phyloP scores from a whole-genome alignment of 2,113 vertebrate genomes.

The Eublepharis macularius region DNA sequence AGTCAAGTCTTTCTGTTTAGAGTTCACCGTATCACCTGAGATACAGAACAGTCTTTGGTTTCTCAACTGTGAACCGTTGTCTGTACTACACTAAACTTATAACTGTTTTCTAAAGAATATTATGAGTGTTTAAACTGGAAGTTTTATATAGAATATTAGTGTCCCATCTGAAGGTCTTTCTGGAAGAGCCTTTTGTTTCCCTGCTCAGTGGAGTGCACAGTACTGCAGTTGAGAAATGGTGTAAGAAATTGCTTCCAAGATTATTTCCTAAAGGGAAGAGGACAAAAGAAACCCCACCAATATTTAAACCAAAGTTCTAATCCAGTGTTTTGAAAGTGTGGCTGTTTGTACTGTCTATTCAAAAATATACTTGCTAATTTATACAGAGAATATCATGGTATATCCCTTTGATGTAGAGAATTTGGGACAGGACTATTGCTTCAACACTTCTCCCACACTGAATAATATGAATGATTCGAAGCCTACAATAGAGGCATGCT shows the following conservation, averaged over 20 bases:
- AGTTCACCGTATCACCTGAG: conserved; percentile 46
- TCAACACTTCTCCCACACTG: conserved; percentile 41
- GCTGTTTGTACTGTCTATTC: conserved; percentile 52
- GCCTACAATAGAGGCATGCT: conserved; percentile 36
- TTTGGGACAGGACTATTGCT: conserved; percentile 42
- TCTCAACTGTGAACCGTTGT: background rate
- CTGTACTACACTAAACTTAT: conserved; percentile 12
- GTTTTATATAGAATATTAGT: conserved; percentile 33
- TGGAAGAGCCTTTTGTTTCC: conserved; percentile 49
- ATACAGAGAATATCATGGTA: conserved; percentile 24
- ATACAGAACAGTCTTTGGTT: conserved; percentile 9
- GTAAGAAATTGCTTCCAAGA: conserved; percentile 50
- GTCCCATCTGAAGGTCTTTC: conserved; percentile 17
- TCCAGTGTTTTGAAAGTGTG: conserved; percentile 51
- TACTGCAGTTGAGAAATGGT: conserved; percentile 36
- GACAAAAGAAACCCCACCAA: conserved; percentile 49
- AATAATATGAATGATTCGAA: conserved; percentile 49
- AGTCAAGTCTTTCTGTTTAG: conserved; percentile 59
- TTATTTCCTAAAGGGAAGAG: background rate
- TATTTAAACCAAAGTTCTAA: conserved; percentile 75
- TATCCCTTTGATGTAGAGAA: conserved; percentile 21
- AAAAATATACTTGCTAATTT: background rate
- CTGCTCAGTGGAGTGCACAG: conserved; percentile 60
- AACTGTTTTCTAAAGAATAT: conserved; percentile 41
- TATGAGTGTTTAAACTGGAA: conserved; percentile 30